These are phyloP conservation scores for Kryptolebias marmoratus DNA, from an alignment of 2,113 vertebrate genomes.

Conservation along the genomic window DNA sequence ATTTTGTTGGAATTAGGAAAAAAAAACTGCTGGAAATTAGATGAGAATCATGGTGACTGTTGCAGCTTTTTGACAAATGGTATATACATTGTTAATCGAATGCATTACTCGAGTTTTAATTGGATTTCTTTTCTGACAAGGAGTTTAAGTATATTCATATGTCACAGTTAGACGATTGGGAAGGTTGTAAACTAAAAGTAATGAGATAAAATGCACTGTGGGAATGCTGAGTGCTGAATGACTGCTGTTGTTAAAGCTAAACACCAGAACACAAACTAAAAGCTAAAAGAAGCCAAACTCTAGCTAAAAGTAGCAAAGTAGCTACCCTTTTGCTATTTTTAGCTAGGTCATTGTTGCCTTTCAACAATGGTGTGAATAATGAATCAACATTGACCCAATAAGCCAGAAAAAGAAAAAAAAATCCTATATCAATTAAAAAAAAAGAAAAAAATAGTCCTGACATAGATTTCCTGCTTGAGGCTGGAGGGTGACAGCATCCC, in stretches of 20 bases:
- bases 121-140: slow-evolving; percentile 19
- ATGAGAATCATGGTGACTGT: slow-evolving; percentile 20
- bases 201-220: neutral
- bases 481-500: neutral
- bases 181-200: slow-evolving; percentile 11
- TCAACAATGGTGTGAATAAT: no score
- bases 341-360: no score
- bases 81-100: slow-evolving; percentile 23
- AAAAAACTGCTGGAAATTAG: slow-evolving; percentile 16
- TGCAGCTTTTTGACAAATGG: slow-evolving; percentile 20
- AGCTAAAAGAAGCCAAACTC: neutral
- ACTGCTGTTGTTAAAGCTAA: neutral
- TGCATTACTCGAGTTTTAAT: slow-evolving; percentile 19
- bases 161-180: neutral
- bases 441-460: neutral
- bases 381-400: no score
- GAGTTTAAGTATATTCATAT: slow-evolving; percentile 19
- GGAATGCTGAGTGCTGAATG: slow-evolving; percentile 9
- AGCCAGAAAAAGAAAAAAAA: no score
- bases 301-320: no score
- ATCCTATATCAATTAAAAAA: neutral
- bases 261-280: neutral
- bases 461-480: neutral
- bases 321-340: no score
- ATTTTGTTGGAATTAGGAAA: slow-evolving; percentile 25